Percentiles rank a stretch among this genome's conserved stretches.
phyloP scores from a whole-genome alignment of 2,888 invertebrate species.

The Ephialtes manifestator region DNA sequence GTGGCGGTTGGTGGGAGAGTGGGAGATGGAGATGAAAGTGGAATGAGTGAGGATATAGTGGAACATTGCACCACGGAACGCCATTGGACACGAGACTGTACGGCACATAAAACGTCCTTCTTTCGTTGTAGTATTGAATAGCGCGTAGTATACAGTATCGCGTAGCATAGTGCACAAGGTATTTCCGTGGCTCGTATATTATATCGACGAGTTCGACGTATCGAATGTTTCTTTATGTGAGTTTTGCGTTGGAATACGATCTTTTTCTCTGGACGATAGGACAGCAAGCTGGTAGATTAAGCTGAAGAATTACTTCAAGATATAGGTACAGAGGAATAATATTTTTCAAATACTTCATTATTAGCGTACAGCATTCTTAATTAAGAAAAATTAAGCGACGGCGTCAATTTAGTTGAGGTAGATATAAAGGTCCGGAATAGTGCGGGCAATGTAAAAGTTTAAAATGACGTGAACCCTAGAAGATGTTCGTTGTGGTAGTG shows the following conservation, averaged over 20 bases:
- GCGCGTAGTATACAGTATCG: constrained; percentile 18
- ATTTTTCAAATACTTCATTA: no score
- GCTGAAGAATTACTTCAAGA: not conserved
- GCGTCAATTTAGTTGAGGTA: no score
- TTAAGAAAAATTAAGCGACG: no score
- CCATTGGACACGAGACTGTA: constrained; percentile 32
- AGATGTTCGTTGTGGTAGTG: constrained; percentile 12
- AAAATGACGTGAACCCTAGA: not conserved
- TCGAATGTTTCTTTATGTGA: constrained; percentile 41
- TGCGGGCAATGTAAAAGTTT: no score
- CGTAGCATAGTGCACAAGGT: constrained; percentile 17
- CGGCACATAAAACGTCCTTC: constrained; percentile 55
- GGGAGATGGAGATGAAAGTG: constrained; percentile 9
- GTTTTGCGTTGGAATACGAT: constrained; percentile 2
- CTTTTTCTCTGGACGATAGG: not conserved
- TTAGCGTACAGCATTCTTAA: no score
- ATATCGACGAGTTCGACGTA: constrained; percentile 33
- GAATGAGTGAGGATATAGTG: constrained; percentile 21
- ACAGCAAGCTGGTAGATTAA: not conserved
- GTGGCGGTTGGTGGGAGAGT: constrained; percentile 13
- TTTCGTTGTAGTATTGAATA: constrained; percentile 31
- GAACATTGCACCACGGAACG: constrained; percentile 36
- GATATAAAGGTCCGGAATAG: no score
- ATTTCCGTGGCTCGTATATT: constrained; percentile 33
- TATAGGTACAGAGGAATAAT: no score